Evolutionary conservation across 2,888 invertebrate species (phyloP).

Genomic region (Zygaena filipendulae): DNA sequence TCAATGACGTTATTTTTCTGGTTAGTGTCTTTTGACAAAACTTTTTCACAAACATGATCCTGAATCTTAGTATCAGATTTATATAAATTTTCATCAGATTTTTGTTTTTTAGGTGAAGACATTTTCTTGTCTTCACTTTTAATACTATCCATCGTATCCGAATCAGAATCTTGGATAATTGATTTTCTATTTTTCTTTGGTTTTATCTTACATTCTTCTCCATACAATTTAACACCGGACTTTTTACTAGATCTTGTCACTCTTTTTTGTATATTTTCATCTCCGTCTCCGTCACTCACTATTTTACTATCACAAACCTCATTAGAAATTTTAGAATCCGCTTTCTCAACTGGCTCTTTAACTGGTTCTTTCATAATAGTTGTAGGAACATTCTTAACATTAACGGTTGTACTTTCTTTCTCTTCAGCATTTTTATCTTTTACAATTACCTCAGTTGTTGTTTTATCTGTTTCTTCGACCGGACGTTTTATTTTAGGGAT

Average conservation of each 20-base stretch:
- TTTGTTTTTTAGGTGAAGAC: background rate
- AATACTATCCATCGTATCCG: slow-evolving; percentile 24
- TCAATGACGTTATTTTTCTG: too few species aligned
- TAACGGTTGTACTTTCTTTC: slow-evolving; percentile 4
- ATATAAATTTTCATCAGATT: slow-evolving; percentile 3
- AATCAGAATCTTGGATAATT: slow-evolving; percentile 32
- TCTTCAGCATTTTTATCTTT: slow-evolving; percentile 4
- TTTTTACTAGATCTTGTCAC: slow-evolving; percentile 26
- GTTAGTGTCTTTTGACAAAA: too few species aligned
- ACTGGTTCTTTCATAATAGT: background rate
- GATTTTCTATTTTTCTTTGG: slow-evolving; percentile 25
- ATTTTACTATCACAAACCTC: too few species aligned
- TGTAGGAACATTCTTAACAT: slow-evolving; percentile 2
- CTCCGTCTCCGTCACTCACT: too few species aligned
- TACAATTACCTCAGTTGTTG: slow-evolving; percentile 9
- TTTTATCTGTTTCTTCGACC: slow-evolving; percentile 19
- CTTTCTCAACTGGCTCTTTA: slow-evolving; percentile 3
- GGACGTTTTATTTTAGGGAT: slow-evolving; percentile 57
- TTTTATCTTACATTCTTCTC: slow-evolving; percentile 8
- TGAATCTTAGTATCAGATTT: slow-evolving; percentile 1
- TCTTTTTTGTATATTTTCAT: too few species aligned
- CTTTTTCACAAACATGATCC: too few species aligned
- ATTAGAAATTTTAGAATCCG: too few species aligned
- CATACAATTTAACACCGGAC: slow-evolving; percentile 3
- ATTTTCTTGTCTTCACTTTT: slow-evolving; percentile 6